A percentile compares a stretch with the other conserved stretches of the same genome.
These are phyloP conservation scores for Globicephala melas DNA, from an alignment of 2,113 vertebrate genomes.

Conservation along the genomic window DNA sequence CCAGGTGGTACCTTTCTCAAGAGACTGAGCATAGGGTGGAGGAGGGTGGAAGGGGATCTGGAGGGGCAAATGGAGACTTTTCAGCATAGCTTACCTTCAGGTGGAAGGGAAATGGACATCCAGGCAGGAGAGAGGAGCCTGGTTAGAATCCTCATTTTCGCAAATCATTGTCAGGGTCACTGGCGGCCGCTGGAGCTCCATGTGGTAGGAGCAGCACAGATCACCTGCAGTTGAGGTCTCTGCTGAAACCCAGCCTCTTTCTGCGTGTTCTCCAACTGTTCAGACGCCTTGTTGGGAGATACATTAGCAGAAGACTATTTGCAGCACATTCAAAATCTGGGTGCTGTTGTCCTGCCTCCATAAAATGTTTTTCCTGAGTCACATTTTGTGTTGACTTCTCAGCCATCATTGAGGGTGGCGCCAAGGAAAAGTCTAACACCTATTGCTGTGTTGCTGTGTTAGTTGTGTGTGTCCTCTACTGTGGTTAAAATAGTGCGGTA, in stretches of 20 bases:
- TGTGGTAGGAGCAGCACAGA: rapidly evolving
- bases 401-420: not conserved
- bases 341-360: not conserved
- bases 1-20: not conserved
- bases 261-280: not conserved
- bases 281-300: not conserved
- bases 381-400: not conserved
- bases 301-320: not conserved
- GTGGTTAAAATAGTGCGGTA: not conserved
- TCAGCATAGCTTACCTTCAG: not conserved
- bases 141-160: not conserved
- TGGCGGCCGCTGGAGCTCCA: not conserved
- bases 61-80: not conserved
- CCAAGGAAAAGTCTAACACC: rapidly evolving
- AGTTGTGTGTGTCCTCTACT: not conserved
- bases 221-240: not conserved
- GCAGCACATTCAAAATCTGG: not conserved
- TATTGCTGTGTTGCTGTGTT: too few relatives aligned
- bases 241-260: not conserved
- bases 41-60: not conserved
- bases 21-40: not conserved
- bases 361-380: not conserved
- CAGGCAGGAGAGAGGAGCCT: not conserved
- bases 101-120: not conserved
- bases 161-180: not conserved